Conservation (phyloP, 2,888 invertebrate species). For the Ypsolopha scabrella region DNA sequence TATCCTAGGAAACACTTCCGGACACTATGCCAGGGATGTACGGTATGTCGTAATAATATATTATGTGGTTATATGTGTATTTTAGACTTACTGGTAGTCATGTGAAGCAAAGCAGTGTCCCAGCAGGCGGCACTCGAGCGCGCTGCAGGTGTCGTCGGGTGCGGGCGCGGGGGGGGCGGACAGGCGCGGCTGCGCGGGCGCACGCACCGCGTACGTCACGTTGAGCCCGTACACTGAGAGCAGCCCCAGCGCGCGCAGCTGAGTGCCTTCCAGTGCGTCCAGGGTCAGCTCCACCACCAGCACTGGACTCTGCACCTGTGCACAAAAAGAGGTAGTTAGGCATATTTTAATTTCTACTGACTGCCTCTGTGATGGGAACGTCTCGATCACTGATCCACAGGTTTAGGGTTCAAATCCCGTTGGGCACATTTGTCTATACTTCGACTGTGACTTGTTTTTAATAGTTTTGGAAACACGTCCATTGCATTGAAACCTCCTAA, state of each 20-base stretch:
- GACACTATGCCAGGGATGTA: too few relatives aligned
- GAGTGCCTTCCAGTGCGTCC: constrained; percentile 81
- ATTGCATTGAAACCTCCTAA: too few relatives aligned
- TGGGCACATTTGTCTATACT: too few relatives aligned
- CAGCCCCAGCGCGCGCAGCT: constrained; percentile 84
- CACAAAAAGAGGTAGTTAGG: background rate
- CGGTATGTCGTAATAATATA: too few relatives aligned
- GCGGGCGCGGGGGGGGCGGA: constrained; percentile 32
- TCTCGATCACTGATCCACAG: too few relatives aligned
- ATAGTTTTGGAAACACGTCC: too few relatives aligned
- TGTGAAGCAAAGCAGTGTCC: constrained; percentile 83
- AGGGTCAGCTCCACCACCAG: constrained; percentile 83
- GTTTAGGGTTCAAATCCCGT: too few relatives aligned
- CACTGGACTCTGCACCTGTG: constrained; percentile 75
- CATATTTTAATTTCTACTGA: too few relatives aligned
- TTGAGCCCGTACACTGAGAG: constrained; percentile 94
- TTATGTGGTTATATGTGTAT: too few relatives aligned
- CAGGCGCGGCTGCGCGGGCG: constrained; percentile 24
- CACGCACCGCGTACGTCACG: constrained; percentile 86
- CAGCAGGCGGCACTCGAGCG: constrained; percentile 84
- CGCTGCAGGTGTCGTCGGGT: constrained; percentile 77
- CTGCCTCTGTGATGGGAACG: too few relatives aligned
- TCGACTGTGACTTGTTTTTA: too few relatives aligned
- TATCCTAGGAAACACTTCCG: too few relatives aligned
- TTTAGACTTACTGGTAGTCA: constrained; percentile 77